A percentile compares a stretch with the other conserved stretches of the same genome.
Evolutionary conservation across 2,888 invertebrate genomes (phyloP).

Genomic region (Euzophera pinguis): DNA sequence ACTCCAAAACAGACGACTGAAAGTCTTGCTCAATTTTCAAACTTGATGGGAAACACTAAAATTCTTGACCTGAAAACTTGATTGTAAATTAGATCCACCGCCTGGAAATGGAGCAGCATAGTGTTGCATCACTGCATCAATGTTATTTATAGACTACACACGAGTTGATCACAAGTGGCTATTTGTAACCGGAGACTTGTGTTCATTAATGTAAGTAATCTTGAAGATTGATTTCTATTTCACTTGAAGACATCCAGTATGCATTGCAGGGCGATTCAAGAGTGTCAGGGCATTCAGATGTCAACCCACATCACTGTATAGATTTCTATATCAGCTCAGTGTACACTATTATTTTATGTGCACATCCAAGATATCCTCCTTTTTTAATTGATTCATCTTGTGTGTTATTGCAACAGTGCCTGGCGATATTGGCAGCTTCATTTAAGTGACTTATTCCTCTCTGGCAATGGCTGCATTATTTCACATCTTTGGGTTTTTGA

Average conservation of each 20-base stretch:
- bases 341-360: background rate
- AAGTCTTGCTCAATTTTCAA: slow-evolving; percentile 38
- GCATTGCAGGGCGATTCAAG: background rate
- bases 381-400: background rate
- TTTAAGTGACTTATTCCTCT: background rate
- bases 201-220: slow-evolving; percentile 6
- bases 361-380: background rate
- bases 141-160: slow-evolving; percentile 41
- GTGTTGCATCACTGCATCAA: slow-evolving; percentile 42
- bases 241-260: background rate
- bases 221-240: background rate
- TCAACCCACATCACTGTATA: background rate
- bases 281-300: background rate
- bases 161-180: slow-evolving; percentile 32
- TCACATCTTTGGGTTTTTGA: background rate
- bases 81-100: slow-evolving; percentile 74
- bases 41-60: slow-evolving; percentile 44
- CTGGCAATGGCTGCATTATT: background rate
- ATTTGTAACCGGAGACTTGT: slow-evolving; percentile 19
- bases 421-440: background rate
- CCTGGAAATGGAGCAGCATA: slow-evolving; percentile 51
- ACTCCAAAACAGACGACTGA: slow-evolving; percentile 24
- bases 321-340: background rate
- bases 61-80: slow-evolving; percentile 77
- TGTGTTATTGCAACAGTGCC: background rate